These are phyloP conservation scores for Lasiommata megera DNA, from an alignment of 2,888 invertebrate genomes.

Conservation along the genomic window DNA sequence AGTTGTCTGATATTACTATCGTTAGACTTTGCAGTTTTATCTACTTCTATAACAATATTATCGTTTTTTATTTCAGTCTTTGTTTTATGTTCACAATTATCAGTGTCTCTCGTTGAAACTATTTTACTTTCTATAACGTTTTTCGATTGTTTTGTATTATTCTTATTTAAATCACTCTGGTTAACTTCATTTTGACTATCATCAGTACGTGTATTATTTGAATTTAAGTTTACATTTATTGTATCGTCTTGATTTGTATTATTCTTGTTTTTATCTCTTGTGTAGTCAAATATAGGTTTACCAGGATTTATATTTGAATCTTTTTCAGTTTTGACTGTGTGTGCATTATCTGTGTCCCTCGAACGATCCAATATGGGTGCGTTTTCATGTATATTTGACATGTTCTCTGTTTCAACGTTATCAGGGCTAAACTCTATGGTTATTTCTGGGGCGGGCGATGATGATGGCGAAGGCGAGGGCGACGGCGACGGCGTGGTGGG, in stretches of 20 bases:
- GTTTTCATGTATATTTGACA: not conserved
- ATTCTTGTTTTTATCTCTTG: slow-evolving; percentile 1
- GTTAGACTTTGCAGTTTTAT: not conserved
- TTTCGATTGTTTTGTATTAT: not conserved
- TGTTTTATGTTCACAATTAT: slow-evolving; percentile 4
- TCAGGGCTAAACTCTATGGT: slow-evolving; percentile 1
- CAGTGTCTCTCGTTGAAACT: not conserved
- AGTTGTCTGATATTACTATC: not conserved
- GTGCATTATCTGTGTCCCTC: not conserved
- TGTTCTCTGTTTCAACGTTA: not conserved
- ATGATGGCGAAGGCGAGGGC: slow-evolving; percentile 29
- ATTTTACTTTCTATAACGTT: not conserved
- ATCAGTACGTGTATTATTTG: not conserved
- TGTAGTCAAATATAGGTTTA: not conserved
- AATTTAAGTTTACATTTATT: not conserved
- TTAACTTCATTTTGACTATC: not conserved
- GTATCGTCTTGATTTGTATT: not conserved
- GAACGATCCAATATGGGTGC: not conserved
- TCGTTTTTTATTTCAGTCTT: slow-evolving; percentile 12
- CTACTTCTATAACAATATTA: not conserved
- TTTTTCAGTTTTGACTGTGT: not conserved
- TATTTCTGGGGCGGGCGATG: slow-evolving; percentile 18
- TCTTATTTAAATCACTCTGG: slow-evolving; percentile 2
- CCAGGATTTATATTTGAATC: not conserved
- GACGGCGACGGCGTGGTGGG: slow-evolving; percentile 32